Conservation (phyloP, 2,113 vertebrate genomes). For the Myotis yumanensis region DNA sequence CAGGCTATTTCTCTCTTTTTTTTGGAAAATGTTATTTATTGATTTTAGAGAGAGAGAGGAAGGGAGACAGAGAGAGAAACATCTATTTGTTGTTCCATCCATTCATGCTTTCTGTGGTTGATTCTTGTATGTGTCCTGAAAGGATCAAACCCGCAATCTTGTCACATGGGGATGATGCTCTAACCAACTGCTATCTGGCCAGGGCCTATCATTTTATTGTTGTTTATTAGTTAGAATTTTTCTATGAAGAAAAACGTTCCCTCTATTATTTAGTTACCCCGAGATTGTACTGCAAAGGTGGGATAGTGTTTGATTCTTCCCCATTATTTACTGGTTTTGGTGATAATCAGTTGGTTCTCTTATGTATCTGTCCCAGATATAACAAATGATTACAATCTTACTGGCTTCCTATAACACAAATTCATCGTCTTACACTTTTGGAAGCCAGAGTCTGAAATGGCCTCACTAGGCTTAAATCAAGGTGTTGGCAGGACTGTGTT, state of each 20-base stretch:
- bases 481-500: background rate
- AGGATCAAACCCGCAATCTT: background rate
- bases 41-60: background rate
- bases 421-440: background rate
- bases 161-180: background rate
- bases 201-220: background rate
- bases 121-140: background rate
- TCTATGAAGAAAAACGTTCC: background rate
- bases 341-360: background rate
- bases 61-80: background rate
- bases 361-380: background rate
- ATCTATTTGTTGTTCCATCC: background rate
- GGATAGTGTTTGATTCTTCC: background rate
- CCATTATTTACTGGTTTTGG: background rate
- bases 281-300: background rate
- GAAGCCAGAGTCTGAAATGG: background rate
- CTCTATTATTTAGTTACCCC: background rate
- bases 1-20: no score
- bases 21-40: background rate
- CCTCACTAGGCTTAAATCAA: background rate
- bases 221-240: conserved; percentile 35
- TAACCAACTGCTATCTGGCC: background rate
- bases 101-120: background rate
- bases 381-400: background rate
- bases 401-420: background rate